Percentiles rank a stretch among this genome's conserved stretches.
These are phyloP conservation scores for Torymus auratus DNA, from an alignment of 2,888 invertebrate genomes.

Conservation along the genomic window DNA sequence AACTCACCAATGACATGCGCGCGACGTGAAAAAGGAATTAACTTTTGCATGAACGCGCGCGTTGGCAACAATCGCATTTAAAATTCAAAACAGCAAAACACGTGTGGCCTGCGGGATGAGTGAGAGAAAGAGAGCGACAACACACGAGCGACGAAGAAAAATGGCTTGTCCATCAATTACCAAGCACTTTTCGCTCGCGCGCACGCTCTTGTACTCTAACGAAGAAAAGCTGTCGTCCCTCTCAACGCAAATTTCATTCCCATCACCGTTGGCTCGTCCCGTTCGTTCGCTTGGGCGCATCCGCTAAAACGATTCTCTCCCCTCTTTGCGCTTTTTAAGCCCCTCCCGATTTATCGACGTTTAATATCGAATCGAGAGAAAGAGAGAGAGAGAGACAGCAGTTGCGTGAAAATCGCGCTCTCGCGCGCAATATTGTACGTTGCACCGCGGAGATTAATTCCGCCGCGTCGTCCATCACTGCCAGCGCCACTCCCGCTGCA, in stretches of 20 bases:
- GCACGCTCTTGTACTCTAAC: not conserved
- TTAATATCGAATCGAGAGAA: slow-evolving; percentile 18
- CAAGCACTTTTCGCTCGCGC: not conserved
- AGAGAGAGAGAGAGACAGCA: too few species aligned
- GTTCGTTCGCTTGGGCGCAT: not conserved
- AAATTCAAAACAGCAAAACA: too few species aligned
- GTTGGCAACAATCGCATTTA: too few species aligned
- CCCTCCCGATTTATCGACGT: slow-evolving; percentile 29
- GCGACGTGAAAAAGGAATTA: too few species aligned
- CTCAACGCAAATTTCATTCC: slow-evolving; percentile 23
- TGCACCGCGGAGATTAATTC: slow-evolving; percentile 62
- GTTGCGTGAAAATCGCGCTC: not conserved
- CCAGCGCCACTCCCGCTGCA: slow-evolving; percentile 61
- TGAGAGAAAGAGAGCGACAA: slow-evolving; percentile 2
- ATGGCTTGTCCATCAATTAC: slow-evolving; percentile 16
- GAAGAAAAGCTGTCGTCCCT: not conserved
- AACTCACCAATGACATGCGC: too few species aligned
- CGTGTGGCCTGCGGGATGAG: too few species aligned
- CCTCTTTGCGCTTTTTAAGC: too few species aligned
- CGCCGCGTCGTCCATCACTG: slow-evolving; percentile 66
- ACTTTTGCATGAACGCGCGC: too few species aligned
- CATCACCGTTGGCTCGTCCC: not conserved
- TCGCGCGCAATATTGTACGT: not conserved
- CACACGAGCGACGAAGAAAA: not conserved
- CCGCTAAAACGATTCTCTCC: too few species aligned